phyloP scores from a whole-genome alignment of 1,140 invertebrate genomes.

The Zaprionus ornatus region DNA sequence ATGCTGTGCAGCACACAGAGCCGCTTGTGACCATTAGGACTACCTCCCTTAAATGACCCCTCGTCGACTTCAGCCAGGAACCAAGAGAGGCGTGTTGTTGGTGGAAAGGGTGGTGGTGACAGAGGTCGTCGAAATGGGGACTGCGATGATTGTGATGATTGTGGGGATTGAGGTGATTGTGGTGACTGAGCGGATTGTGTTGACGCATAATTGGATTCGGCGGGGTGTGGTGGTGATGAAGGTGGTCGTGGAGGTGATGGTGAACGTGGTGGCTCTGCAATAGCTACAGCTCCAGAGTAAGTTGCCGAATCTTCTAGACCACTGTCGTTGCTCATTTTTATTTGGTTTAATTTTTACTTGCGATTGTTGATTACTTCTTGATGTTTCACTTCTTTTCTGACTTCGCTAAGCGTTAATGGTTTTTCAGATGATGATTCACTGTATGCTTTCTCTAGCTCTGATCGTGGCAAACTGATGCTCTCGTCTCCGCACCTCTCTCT shows the following conservation, averaged over 20 bases:
- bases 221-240: too few species aligned
- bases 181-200: too few species aligned
- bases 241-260: background rate
- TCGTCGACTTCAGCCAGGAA: conserved; percentile 76
- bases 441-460: conserved; percentile 2
- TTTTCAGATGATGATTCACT: background rate
- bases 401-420: background rate
- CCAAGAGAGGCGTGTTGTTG: conserved; percentile 70
- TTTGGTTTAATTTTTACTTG: background rate
- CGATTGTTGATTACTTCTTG: background rate
- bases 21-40: conserved; percentile 37
- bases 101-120: background rate
- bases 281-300: background rate
- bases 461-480: conserved; percentile 42
- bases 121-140: too few species aligned
- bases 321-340: conserved; percentile 61
- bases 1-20: conserved; percentile 69
- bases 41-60: conserved; percentile 41
- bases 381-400: background rate
- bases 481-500: background rate
- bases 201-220: too few species aligned
- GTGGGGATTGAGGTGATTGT: too few species aligned
- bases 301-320: conserved; percentile 61
- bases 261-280: background rate
- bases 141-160: too few species aligned